Evolutionary conservation across 2,888 invertebrate species (phyloP).

Genomic region (Phasia obesa): DNA sequence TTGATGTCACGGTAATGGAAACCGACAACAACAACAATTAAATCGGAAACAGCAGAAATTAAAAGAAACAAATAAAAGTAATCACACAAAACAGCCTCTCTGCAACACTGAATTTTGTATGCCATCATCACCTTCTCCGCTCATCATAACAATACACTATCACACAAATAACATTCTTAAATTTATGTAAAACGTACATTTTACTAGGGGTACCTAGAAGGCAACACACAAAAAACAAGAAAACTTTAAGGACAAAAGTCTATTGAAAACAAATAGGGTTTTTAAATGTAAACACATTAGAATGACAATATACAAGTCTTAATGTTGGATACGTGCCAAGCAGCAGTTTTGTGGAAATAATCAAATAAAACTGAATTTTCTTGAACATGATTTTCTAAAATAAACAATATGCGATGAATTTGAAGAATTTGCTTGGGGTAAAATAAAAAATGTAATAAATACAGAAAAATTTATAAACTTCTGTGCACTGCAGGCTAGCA

Average conservation of each 20-base stretch:
- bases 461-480: neutral
- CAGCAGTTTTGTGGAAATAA: conserved; percentile 22
- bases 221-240: neutral
- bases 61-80: no score
- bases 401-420: neutral
- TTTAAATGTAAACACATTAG: neutral
- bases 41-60: no score
- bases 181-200: conserved; percentile 18
- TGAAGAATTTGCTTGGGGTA: neutral
- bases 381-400: conserved; percentile 18
- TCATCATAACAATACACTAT: no score
- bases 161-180: conserved; percentile 8
- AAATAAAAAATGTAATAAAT: neutral
- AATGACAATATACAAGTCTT: conserved; percentile 9
- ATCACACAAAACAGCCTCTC: no score
- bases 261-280: neutral
- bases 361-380: conserved; percentile 11
- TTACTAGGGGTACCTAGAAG: no score
- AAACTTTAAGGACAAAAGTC: neutral
- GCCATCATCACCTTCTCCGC: no score
- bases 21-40: no score
- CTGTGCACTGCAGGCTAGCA: no score
- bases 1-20: no score
- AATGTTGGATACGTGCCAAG: conserved; percentile 35
- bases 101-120: no score